These are phyloP conservation scores for Aphelenchoides bicaudatus DNA, from an alignment of 2,888 invertebrate genomes.

Conservation along the genomic window DNA sequence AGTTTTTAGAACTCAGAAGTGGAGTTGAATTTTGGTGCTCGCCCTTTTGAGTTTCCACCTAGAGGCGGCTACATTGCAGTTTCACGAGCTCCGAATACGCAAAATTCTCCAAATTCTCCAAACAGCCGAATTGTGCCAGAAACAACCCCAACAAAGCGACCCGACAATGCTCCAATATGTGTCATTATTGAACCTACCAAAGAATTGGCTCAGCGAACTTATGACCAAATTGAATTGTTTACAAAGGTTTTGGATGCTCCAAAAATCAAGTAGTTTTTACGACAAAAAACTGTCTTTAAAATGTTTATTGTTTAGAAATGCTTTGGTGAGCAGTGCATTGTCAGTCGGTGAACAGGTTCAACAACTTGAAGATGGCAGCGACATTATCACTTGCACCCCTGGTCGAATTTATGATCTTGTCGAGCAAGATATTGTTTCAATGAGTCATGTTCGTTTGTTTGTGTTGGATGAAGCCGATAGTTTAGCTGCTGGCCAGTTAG, in stretches of 20 bases:
- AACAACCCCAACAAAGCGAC: slow-evolving; percentile 15
- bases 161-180: slow-evolving; percentile 83
- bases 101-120: neutral
- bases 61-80: slow-evolving; percentile 28
- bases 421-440: slow-evolving; percentile 71
- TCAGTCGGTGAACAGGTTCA: slow-evolving; percentile 78
- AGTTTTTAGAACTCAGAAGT: slow-evolving; percentile 84
- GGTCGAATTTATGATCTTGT: slow-evolving; percentile 91
- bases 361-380: slow-evolving; percentile 74
- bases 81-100: neutral
- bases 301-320: slow-evolving; percentile 26
- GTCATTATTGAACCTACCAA: slow-evolving; percentile 94
- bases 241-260: slow-evolving; percentile 80
- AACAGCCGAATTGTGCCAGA: neutral
- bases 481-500: slow-evolving; percentile 38
- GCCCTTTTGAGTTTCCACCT: slow-evolving; percentile 75
- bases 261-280: slow-evolving; percentile 65
- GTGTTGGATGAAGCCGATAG: slow-evolving; percentile 84
- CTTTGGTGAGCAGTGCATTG: slow-evolving; percentile 62
- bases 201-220: slow-evolving; percentile 93
- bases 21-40: slow-evolving; percentile 85
- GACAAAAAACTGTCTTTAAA: neutral
- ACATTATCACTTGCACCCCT: slow-evolving; percentile 96
- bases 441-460: slow-evolving; percentile 82
- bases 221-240: slow-evolving; percentile 81